A percentile compares a stretch with the other conserved stretches of the same genome.
Conservation (phyloP, 1,140 invertebrate genomes). For the Campodea augens region DNA sequence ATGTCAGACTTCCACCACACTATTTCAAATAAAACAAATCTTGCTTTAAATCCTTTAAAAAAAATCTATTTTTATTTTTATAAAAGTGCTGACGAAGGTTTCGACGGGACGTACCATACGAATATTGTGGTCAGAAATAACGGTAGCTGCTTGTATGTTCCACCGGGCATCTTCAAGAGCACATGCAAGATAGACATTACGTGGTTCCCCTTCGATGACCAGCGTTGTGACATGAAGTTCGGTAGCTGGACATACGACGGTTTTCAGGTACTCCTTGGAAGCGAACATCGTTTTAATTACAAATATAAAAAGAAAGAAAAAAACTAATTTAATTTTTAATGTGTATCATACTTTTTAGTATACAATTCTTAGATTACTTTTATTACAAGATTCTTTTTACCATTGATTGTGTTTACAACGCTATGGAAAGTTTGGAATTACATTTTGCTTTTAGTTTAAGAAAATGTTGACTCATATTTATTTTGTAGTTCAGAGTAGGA, state of each 20-base stretch:
- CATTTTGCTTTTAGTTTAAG: too few relatives aligned
- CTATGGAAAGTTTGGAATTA: too few relatives aligned
- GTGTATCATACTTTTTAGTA: too few relatives aligned
- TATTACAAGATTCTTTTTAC: too few relatives aligned
- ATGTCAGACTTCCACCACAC: too few relatives aligned
- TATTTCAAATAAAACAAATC: too few relatives aligned
- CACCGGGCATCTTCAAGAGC: constrained; percentile 96
- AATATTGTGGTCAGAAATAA: constrained; percentile 91
- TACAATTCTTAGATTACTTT: too few relatives aligned
- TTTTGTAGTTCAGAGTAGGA: too few relatives aligned
- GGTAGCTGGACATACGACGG: constrained; percentile 90
- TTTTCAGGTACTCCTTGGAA: constrained; percentile 46
- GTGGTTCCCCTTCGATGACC: constrained; percentile 97
- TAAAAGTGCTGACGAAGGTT: constrained; percentile 87
- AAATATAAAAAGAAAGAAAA: neutral
- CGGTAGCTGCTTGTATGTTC: constrained; percentile 89
- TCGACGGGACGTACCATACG: constrained; percentile 91
- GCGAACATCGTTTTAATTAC: neutral
- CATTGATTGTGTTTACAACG: too few relatives aligned
- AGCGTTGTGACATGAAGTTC: constrained; percentile 90
- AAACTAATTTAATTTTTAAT: neutral
- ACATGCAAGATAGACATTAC: constrained; percentile 98
- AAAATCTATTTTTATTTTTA: too few relatives aligned
- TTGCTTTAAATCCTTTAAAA: too few relatives aligned
- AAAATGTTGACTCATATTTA: too few relatives aligned